Evolutionary conservation across 2,888 invertebrate species (phyloP).

Genomic region (Sphaeridia pumilis): DNA sequence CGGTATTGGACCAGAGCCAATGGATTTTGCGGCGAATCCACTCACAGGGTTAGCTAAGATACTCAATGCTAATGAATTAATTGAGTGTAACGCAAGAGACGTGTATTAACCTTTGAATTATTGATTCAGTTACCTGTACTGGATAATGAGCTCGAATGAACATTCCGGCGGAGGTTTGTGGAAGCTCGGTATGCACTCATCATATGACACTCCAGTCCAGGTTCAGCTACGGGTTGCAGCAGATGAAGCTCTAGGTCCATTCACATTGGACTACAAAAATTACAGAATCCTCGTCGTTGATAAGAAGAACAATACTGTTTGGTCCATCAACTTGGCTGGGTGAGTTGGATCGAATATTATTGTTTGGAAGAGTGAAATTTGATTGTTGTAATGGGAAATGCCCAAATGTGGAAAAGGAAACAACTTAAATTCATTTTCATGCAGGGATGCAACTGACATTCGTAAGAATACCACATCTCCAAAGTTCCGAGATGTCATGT

Average conservation of each 20-base stretch:
- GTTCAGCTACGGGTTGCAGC: slow-evolving; percentile 53
- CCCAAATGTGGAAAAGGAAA: too few relatives aligned
- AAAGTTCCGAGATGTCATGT: slow-evolving; percentile 59
- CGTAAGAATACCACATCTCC: slow-evolving; percentile 60
- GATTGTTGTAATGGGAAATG: too few relatives aligned
- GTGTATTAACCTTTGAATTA: too few relatives aligned
- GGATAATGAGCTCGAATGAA: slow-evolving; percentile 22
- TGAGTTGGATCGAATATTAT: slow-evolving; percentile 43
- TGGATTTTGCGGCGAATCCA: slow-evolving; percentile 79
- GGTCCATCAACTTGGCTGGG: slow-evolving; percentile 73
- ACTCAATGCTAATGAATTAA: neutral
- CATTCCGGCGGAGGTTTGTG: slow-evolving; percentile 21
- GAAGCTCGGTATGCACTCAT: slow-evolving; percentile 20
- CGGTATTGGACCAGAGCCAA: slow-evolving; percentile 56
- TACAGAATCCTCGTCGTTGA: slow-evolving; percentile 67
- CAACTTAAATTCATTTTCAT: too few relatives aligned
- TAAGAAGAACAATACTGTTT: slow-evolving; percentile 60
- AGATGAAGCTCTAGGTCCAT: slow-evolving; percentile 51
- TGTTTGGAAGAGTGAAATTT: too few relatives aligned
- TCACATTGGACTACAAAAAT: slow-evolving; percentile 69
- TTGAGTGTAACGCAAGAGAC: neutral
- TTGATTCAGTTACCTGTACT: slow-evolving; percentile 35
- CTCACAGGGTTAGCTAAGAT: slow-evolving; percentile 58
- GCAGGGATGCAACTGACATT: slow-evolving; percentile 56
- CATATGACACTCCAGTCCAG: slow-evolving; percentile 14